phyloP scores from a whole-genome alignment of 2,888 invertebrate genomes.

The Lordiphosa fenestrarum region DNA sequence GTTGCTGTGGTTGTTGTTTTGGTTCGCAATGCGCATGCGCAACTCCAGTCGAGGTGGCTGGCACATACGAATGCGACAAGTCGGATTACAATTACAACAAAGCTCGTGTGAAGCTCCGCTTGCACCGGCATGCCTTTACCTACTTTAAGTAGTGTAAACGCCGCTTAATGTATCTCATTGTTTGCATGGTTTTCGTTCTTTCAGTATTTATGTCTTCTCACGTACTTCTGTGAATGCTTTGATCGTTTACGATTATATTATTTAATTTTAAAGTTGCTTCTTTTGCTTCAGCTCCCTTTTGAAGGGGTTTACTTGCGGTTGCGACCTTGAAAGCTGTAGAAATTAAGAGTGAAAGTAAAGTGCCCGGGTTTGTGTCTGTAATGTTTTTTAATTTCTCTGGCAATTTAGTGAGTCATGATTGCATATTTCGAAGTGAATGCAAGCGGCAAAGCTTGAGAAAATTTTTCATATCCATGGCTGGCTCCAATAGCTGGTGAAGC shows the following conservation, averaged over 20 bases:
- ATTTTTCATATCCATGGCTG: too few relatives aligned
- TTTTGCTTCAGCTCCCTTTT: too few relatives aligned
- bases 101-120: slow-evolving; percentile 32
- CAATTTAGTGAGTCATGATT: background rate
- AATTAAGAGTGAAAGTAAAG: slow-evolving; percentile 50
- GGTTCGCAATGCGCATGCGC: slow-evolving; percentile 39
- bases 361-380: slow-evolving; percentile 31
- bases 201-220: slow-evolving; percentile 29
- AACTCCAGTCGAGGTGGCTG: slow-evolving; percentile 31
- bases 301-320: too few relatives aligned
- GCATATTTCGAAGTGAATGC: too few relatives aligned
- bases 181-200: slow-evolving; percentile 31
- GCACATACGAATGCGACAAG: slow-evolving; percentile 10
- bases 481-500: too few relatives aligned
- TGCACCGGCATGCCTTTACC: too few relatives aligned
- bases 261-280: slow-evolving; percentile 28
- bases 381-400: slow-evolving; percentile 43
- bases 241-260: slow-evolving; percentile 40
- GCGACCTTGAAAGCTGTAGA: slow-evolving; percentile 51
- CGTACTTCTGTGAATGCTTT: slow-evolving; percentile 36
- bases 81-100: slow-evolving; percentile 39
- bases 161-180: slow-evolving; percentile 18
- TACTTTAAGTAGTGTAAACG: slow-evolving; percentile 9
- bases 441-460: too few relatives aligned
- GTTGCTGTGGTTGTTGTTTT: too few relatives aligned